phyloP scores from a whole-genome alignment of 2,888 invertebrate genomes.

The Acronicta leporina region DNA sequence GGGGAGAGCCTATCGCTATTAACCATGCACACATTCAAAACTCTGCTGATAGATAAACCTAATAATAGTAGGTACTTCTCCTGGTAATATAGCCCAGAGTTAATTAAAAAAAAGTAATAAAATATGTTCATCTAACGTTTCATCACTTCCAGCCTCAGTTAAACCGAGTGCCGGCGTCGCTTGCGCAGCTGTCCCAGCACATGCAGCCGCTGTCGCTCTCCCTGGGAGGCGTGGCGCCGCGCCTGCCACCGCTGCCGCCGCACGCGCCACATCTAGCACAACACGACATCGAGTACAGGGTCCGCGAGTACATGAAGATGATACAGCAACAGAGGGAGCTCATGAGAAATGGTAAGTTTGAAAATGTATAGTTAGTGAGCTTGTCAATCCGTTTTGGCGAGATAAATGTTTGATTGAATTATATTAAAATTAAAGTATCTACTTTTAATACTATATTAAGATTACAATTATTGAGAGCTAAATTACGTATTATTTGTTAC shows the following conservation, averaged over 20 bases:
- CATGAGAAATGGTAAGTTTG: conserved; percentile 75
- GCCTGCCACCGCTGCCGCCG: conserved; percentile 88
- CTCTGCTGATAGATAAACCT: too few species aligned
- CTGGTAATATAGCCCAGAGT: too few species aligned
- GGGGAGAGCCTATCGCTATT: too few species aligned
- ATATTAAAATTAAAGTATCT: too few species aligned
- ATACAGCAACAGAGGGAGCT: conserved; percentile 87
- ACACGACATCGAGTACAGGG: conserved; percentile 93
- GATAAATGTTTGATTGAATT: too few species aligned
- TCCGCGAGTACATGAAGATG: conserved; percentile 94
- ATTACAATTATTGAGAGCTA: too few species aligned
- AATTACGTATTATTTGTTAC: too few species aligned
- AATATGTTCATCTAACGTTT: conserved; percentile 18
- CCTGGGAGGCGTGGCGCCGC: conserved; percentile 89
- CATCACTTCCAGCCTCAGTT: conserved; percentile 77
- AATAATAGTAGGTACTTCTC: too few species aligned
- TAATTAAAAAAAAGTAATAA: too few species aligned
- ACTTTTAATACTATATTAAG: too few species aligned
- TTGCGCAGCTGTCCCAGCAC: conserved; percentile 88
- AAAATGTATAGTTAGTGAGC: neutral
- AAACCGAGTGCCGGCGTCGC: conserved; percentile 89
- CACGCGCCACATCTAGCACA: conserved; percentile 90
- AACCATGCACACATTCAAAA: too few species aligned
- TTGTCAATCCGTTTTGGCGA: too few species aligned
- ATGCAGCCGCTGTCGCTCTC: conserved; percentile 94